Percentiles rank a stretch among this genome's conserved stretches.
Evolutionary conservation across 2,113 vertebrate genomes (phyloP).

Genomic region (Mormyrus lacerda): DNA sequence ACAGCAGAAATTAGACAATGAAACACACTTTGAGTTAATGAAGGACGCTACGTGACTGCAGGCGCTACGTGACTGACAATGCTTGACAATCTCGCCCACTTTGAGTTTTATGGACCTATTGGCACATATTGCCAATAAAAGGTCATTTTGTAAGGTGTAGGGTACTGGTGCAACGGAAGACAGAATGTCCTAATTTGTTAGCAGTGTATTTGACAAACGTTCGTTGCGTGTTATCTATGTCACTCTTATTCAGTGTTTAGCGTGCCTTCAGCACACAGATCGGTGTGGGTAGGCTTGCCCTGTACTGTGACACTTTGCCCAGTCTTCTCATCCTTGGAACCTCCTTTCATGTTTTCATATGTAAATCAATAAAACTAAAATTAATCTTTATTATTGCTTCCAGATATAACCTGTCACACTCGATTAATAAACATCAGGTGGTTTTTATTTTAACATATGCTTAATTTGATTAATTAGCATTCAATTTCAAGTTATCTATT

Average conservation of each 20-base stretch:
- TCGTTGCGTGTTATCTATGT: background rate
- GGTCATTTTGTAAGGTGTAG: background rate
- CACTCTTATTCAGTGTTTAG: background rate
- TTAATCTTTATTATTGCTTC: background rate
- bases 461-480: background rate
- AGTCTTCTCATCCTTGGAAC: background rate
- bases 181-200: background rate
- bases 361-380: background rate
- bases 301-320: background rate
- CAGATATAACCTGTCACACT: background rate
- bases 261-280: background rate
- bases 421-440: background rate
- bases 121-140: background rate
- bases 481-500: background rate
- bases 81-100: background rate
- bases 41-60: background rate
- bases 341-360: slow-evolving; percentile 1
- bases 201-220: background rate
- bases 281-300: background rate
- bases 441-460: background rate
- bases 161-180: background rate
- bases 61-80: background rate
- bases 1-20: background rate
- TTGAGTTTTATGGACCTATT: background rate
- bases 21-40: background rate